Conservation (phyloP, 1,140 invertebrate species). For the Rhagoletis zephyria region DNA sequence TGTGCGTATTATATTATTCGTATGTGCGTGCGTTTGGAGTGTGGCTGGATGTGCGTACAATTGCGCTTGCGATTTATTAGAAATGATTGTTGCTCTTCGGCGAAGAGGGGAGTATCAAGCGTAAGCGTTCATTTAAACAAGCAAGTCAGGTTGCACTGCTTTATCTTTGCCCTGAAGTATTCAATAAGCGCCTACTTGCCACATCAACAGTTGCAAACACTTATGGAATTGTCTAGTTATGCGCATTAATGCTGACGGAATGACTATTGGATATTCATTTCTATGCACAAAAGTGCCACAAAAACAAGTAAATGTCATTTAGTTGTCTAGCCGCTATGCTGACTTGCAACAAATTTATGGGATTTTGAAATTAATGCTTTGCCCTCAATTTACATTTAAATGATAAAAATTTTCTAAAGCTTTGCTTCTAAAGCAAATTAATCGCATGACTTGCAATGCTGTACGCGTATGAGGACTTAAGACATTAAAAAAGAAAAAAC, state of each 20-base stretch:
- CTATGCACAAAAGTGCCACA: background rate
- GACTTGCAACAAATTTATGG: conserved; percentile 38
- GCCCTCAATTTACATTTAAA: too few relatives aligned
- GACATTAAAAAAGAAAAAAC: too few relatives aligned
- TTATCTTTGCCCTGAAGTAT: background rate
- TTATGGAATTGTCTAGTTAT: too few relatives aligned
- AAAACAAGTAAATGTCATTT: background rate
- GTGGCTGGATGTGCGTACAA: too few relatives aligned
- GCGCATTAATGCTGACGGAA: background rate
- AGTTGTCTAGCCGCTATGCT: background rate
- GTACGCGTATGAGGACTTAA: too few relatives aligned
- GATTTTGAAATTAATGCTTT: conserved; percentile 13
- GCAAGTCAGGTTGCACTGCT: background rate
- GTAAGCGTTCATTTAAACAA: too few relatives aligned
- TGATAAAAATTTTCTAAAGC: too few relatives aligned
- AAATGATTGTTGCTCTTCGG: background rate
- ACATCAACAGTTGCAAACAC: background rate
- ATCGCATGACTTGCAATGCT: too few relatives aligned
- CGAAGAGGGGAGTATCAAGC: too few relatives aligned
- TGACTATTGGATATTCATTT: background rate
- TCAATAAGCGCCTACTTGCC: background rate
- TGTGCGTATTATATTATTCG: too few relatives aligned
- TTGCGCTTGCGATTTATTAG: background rate
- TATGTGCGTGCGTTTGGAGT: too few relatives aligned
- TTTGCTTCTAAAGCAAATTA: too few relatives aligned